These are phyloP conservation scores for Drosophila takahashii DNA, from an alignment of 1,140 invertebrate genomes.

Conservation along the genomic window DNA sequence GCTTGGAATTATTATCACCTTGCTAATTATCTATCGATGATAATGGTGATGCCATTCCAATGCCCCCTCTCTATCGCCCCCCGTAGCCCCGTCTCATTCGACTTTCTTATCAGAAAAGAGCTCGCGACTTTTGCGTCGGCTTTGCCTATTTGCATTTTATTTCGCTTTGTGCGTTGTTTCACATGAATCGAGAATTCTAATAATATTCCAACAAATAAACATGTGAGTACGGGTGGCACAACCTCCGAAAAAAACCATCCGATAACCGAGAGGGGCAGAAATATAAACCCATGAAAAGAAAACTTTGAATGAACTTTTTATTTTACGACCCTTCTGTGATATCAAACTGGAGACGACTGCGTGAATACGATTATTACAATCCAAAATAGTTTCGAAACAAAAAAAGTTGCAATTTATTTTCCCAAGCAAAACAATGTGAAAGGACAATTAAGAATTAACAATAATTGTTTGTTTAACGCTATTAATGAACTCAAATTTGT, in stretches of 20 bases:
- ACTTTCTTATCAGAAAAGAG: slow-evolving; percentile 57
- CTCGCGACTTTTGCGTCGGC: slow-evolving; percentile 48
- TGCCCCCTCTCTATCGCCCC: slow-evolving; percentile 18
- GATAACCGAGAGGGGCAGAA: slow-evolving; percentile 9
- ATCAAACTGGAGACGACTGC: slow-evolving; percentile 4
- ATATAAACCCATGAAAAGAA: slow-evolving; percentile 16
- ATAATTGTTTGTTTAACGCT: not conserved
- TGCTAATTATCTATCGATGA: slow-evolving; percentile 79
- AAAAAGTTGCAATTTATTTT: not conserved
- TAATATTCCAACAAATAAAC: slow-evolving; percentile 66
- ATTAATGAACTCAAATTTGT: slow-evolving; percentile 3
- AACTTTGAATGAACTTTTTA: slow-evolving; percentile 26
- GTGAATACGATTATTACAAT: not conserved
- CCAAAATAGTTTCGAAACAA: no score
- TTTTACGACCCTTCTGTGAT: slow-evolving; percentile 3
- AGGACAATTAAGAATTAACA: not conserved
- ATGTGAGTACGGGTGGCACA: slow-evolving; percentile 32
- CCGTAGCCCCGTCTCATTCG: slow-evolving; percentile 18
- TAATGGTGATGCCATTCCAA: slow-evolving; percentile 65
- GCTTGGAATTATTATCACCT: slow-evolving; percentile 68
- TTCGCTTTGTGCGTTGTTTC: slow-evolving; percentile 35
- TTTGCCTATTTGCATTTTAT: slow-evolving; percentile 68
- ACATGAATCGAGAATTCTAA: slow-evolving; percentile 51
- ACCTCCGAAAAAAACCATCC: slow-evolving; percentile 16
- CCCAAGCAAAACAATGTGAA: not conserved